Evolutionary conservation across 2,113 vertebrate species (phyloP).

Genomic region (Camelus bactrianus): DNA sequence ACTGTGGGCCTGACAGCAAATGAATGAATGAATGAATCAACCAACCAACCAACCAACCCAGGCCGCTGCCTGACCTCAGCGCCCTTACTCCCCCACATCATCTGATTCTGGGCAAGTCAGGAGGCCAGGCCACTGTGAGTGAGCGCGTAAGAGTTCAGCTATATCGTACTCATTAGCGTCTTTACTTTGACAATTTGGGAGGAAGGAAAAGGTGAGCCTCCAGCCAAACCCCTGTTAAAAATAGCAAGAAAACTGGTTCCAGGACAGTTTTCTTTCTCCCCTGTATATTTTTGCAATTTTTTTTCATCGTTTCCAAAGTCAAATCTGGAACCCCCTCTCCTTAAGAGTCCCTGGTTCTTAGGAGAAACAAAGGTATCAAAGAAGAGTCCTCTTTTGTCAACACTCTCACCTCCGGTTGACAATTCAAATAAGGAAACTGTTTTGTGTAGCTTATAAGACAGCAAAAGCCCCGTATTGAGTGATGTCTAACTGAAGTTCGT

Average conservation of each 20-base stretch:
- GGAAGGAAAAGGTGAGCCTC: neutral
- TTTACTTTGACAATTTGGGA: neutral
- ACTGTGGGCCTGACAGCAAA: neutral
- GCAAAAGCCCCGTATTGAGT: neutral
- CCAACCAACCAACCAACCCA: no score
- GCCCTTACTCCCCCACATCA: neutral
- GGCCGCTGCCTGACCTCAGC: neutral
- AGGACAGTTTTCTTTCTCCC: conserved; percentile 17
- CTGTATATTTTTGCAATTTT: conserved; percentile 5
- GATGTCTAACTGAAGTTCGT: neutral
- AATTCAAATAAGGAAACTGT: conserved; percentile 18
- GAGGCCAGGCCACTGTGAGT: neutral
- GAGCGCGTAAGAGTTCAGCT: neutral
- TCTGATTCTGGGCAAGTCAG: conserved; percentile 23
- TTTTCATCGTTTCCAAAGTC: conserved; percentile 8
- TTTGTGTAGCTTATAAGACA: neutral
- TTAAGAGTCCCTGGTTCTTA: conserved; percentile 15
- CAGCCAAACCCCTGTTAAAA: conserved; percentile 13
- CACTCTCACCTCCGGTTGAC: neutral
- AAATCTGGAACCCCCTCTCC: neutral
- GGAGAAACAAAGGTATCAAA: conserved; percentile 4
- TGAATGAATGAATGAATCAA: neutral
- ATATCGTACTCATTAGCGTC: neutral
- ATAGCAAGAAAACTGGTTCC: neutral
- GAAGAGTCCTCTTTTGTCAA: neutral